Base-by-base conservation (phyloP, 2,888 invertebrate species). In the Brenthis daphne region DNA sequence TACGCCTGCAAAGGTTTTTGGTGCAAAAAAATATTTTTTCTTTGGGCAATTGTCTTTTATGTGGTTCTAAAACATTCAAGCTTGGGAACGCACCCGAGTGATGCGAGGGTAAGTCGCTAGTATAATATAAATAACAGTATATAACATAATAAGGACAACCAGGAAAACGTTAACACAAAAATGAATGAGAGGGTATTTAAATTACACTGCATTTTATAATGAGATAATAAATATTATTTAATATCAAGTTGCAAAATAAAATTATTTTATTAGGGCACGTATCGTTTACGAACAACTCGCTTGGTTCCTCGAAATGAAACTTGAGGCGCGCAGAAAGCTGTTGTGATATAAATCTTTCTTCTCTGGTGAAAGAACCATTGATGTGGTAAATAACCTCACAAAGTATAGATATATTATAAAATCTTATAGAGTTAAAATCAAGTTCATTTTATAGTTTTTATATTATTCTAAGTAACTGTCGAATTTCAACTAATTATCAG, bases 161-260 rank as follows among this genome's bases (percentile, higher is more conserved):
- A 60, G 48, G 14, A 29, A 48, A 48, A 48, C 1, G n/a, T n/a
- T n/a, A 16, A 29, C 33, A 60, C 33, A n/a, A 60, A 57, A 60
- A 50, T 33, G 29, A 60, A 60, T 29, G 50, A 60, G 29, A 54
- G 16, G 14, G 12, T 33, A 37, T 33, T 51, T n/a, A 33, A 33
- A 63, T 63, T 60, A 53, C 33, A 43, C 63, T 54, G 63, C 51
- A 63, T 53, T 63, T 63, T 50, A 66, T 68, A 71, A 71, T 65
- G 51, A 65, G 50, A 55, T 58, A 54, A 72, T 72, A 70, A 72
- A 72, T 72, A 70, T 51, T 33, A 51, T 60, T 58, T 29, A 53
- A 65, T 72, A 72, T 72, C 70, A 70, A 60, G 65, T 72, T 68
- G 64, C 68, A 60, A 53, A 64, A 33, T 57, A 51, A 68, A 68